A percentile compares a stretch with the other conserved stretches of the same genome.
Conservation (phyloP, 2,888 invertebrate species). For the Plagiodera versicolora region DNA sequence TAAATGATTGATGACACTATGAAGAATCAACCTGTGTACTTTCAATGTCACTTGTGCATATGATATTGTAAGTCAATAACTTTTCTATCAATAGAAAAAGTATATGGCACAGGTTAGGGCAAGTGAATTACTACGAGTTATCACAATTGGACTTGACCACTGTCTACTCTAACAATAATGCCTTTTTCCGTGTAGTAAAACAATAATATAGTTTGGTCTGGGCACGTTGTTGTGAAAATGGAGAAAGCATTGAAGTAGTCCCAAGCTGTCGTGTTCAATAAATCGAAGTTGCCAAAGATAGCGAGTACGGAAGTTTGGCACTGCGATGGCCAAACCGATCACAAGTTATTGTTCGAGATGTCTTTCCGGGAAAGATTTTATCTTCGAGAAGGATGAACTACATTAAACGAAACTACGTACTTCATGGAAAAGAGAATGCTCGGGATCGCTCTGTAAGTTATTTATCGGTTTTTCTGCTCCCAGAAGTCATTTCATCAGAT, state of each 20-base stretch:
- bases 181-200: too few relatives aligned
- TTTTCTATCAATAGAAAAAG: too few relatives aligned
- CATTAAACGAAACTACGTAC: background rate
- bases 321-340: conserved; percentile 14
- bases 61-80: too few relatives aligned
- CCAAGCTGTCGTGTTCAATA: conserved; percentile 20
- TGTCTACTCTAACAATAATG: too few relatives aligned
- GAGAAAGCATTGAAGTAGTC: conserved; percentile 8
- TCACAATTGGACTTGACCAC: too few relatives aligned
- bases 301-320: conserved; percentile 9
- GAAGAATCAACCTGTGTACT: too few relatives aligned
- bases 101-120: too few relatives aligned
- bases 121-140: too few relatives aligned
- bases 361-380: conserved; percentile 12
- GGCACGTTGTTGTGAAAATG: background rate
- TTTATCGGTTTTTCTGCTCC: background rate
- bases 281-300: conserved; percentile 19
- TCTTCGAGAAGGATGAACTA: conserved; percentile 3
- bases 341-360: conserved; percentile 10
- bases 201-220: background rate
- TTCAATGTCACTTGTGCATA: too few relatives aligned
- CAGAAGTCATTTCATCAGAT: background rate
- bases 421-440: background rate
- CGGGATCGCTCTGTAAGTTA: background rate
- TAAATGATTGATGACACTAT: too few relatives aligned